phyloP scores from a whole-genome alignment of 2,888 invertebrate species.

The Xanthorhoe designata region DNA sequence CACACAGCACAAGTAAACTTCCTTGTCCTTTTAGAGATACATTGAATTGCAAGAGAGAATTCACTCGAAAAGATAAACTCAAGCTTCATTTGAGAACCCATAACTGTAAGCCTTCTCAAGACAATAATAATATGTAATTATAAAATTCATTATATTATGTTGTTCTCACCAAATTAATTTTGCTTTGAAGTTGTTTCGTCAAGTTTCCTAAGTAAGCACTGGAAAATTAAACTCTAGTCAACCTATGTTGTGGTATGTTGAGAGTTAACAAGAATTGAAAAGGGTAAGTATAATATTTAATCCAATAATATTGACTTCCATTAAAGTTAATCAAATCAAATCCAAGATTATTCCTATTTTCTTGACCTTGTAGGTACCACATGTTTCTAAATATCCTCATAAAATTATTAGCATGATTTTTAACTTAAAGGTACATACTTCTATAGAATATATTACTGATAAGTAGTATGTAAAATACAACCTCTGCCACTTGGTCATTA shows the following conservation, averaged over 20 bases:
- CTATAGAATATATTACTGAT: conserved; percentile 6
- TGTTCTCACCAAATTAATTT: neutral
- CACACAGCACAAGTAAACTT: conserved; percentile 86
- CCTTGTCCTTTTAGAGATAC: conserved; percentile 87
- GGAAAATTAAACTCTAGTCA: neutral
- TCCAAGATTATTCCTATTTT: neutral
- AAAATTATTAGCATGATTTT: neutral
- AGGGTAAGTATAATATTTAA: neutral
- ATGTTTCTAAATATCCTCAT: neutral
- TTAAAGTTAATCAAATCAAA: neutral
- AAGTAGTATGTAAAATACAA: conserved; percentile 9
- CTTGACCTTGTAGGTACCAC: neutral
- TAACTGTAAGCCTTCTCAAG: conserved; percentile 57
- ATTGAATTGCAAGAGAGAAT: conserved; percentile 87
- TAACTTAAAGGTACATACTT: neutral
- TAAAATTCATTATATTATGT: neutral
- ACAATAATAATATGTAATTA: neutral
- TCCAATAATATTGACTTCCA: neutral
- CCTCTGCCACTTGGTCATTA: conserved; percentile 5
- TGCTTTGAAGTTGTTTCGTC: neutral
- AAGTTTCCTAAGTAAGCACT: neutral
- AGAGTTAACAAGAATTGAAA: neutral
- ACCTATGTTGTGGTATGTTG: neutral
- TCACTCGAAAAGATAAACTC: conserved; percentile 86
- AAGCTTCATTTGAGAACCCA: conserved; percentile 88